Base-by-base conservation (phyloP, 1,140 invertebrate species). In the Rhagoletis pomonella region DNA sequence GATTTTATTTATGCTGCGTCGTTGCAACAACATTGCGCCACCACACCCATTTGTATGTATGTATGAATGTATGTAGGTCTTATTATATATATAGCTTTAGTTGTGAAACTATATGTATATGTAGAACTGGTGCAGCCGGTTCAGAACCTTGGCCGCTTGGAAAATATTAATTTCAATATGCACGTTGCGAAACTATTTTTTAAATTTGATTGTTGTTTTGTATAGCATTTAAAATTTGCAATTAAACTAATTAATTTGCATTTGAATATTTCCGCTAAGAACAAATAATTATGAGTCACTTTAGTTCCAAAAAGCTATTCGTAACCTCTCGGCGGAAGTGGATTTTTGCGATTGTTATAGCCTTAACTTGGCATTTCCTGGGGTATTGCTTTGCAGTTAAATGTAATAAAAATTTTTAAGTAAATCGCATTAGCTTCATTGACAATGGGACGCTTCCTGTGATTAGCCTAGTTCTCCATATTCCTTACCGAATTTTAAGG, bases 101-200 rank as follows among this genome's bases (percentile, higher is more conserved):
- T 50, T 73, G 69, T 73, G 69, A 44, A 42, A 50, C 4, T 42
- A 29, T 29, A n/a, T n/a, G n/a, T n/a, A 29, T 29, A 29, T 29
- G 29, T 29, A 50, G 12, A 73, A 73, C 42, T 73, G 17, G 69
- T 73, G 69, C 69, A 73, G 44, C 69, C 12, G 42, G 69, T 73
- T 17, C 39, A 73, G 69, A 73, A 73, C 69, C 69, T 73, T 73
- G 69, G 69, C 69, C 69, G 44, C 69, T 47, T 73, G 17, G 14
- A n/a, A 5, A 44, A 17, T 12, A 44, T 47, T 73, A 73, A 73
- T 47, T 73, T 73, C 44, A 73, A n/a, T n/a, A 12, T 73, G 69
- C 69, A 69, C 29, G 7, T 50, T 50, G 69, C 69, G 69, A 73
- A 73, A 73, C 12, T 47, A 17, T 73, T 73, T 29, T 29, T 29